These are phyloP conservation scores for Xestia rhomboidea DNA, from an alignment of 2,888 invertebrate genomes.

Conservation along the genomic window DNA sequence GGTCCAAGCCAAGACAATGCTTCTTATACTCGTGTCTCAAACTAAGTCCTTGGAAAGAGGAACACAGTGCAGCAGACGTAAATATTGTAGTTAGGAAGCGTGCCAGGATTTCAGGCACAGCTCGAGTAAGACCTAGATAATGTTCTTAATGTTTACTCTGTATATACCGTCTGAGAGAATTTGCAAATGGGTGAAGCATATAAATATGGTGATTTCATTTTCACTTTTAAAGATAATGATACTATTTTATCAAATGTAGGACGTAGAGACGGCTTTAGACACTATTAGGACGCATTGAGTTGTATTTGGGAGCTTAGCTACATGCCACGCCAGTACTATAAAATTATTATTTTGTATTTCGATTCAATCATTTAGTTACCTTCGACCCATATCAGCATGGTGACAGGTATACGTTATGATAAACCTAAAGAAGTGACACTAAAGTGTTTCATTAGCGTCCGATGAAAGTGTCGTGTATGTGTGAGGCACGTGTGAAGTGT, in stretches of 20 bases:
- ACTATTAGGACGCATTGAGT: background rate
- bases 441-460: background rate
- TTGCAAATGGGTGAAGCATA: background rate
- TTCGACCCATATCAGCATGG: background rate
- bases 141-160: background rate
- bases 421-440: background rate
- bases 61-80: conserved; percentile 15
- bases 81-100: conserved; percentile 55
- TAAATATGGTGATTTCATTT: background rate
- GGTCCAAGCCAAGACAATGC: background rate
- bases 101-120: conserved; percentile 5
- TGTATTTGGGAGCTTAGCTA: background rate
- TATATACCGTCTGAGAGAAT: background rate
- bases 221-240: background rate
- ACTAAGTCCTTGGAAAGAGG: background rate
- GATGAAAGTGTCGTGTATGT: background rate
- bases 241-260: background rate
- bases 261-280: background rate
- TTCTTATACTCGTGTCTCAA: background rate
- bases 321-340: background rate
- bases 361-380: background rate
- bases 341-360: background rate
- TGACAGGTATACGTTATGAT: background rate
- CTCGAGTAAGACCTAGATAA: conserved; percentile 13
- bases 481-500: conserved; percentile 17